A percentile compares a stretch with the other conserved stretches of the same genome.
These are phyloP conservation scores for Amphipyra tragopoginis DNA, from an alignment of 2,888 invertebrate species.

Conservation along the genomic window DNA sequence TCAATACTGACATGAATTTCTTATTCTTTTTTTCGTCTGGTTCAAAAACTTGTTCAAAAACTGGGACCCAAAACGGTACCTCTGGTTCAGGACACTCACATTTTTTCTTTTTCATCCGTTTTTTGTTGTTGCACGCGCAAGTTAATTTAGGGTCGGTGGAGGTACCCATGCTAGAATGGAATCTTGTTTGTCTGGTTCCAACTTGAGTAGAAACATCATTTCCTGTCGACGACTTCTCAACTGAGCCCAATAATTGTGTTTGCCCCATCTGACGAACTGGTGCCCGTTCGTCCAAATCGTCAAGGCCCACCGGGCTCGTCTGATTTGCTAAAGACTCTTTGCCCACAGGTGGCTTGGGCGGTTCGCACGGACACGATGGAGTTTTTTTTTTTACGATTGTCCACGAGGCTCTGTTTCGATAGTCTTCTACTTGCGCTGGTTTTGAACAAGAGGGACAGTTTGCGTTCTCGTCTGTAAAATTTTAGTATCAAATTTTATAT, in stretches of 20 bases:
- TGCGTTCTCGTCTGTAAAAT: slow-evolving; percentile 1
- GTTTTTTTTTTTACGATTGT: background rate
- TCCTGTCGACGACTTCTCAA: slow-evolving; percentile 1
- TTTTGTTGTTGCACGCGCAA: slow-evolving; percentile 15
- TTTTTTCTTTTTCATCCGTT: slow-evolving; percentile 48
- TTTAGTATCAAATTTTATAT: background rate
- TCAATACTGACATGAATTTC: slow-evolving; percentile 66
- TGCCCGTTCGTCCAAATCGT: background rate
- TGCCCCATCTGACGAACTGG: background rate
- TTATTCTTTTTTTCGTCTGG: slow-evolving; percentile 28
- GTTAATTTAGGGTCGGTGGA: slow-evolving; percentile 14
- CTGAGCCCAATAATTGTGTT: background rate
- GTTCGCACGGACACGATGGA: background rate
- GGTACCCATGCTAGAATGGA: slow-evolving; percentile 24
- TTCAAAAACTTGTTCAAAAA: too few relatives aligned
- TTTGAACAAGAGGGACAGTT: background rate
- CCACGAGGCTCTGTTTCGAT: background rate
- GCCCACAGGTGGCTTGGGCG: slow-evolving; percentile 2
- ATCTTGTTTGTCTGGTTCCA: slow-evolving; percentile 16
- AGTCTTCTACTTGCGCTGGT: background rate
- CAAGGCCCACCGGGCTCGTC: background rate
- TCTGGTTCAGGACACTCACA: slow-evolving; percentile 62
- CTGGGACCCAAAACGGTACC: background rate
- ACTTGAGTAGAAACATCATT: slow-evolving; percentile 12
- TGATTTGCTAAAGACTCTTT: background rate